A percentile compares a stretch with the other conserved stretches of the same genome.
Evolutionary conservation across 2,113 vertebrate genomes (phyloP).

Genomic region (Donacobius atricapilla): DNA sequence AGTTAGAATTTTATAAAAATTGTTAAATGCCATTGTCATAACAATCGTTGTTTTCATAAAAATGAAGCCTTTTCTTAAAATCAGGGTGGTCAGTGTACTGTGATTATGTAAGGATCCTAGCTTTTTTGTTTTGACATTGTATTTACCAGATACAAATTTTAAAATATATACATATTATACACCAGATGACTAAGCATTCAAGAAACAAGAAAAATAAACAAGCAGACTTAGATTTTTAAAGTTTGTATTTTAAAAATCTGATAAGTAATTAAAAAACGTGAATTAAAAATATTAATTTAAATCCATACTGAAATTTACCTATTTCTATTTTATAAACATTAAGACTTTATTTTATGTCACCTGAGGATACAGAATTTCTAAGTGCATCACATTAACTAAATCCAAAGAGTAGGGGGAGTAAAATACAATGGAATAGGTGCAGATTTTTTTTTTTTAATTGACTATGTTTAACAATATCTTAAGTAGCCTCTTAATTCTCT

Average conservation of each 20-base stretch:
- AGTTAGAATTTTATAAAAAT: neutral
- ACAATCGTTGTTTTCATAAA: neutral
- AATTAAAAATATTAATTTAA: neutral
- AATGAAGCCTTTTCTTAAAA: neutral
- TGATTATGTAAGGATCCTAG: neutral
- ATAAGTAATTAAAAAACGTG: neutral
- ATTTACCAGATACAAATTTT: neutral
- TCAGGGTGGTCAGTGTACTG: neutral
- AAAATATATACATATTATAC: neutral
- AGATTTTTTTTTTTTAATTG: neutral
- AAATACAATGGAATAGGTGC: neutral
- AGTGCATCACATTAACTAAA: neutral
- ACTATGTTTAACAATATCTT: neutral
- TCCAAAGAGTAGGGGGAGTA: rapidly evolving
- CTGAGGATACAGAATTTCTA: neutral
- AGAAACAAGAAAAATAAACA: neutral
- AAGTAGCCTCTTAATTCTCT: neutral
- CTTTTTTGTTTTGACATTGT: neutral
- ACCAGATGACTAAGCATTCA: neutral
- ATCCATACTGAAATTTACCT: neutral
- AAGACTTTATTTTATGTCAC: neutral
- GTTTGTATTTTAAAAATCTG: neutral
- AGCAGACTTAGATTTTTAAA: neutral
- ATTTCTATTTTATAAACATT: neutral
- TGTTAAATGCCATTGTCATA: neutral